These are phyloP conservation scores for Rhynchonycteris naso DNA, from an alignment of 2,797 vertebrate genomes.

Conservation along the genomic window DNA sequence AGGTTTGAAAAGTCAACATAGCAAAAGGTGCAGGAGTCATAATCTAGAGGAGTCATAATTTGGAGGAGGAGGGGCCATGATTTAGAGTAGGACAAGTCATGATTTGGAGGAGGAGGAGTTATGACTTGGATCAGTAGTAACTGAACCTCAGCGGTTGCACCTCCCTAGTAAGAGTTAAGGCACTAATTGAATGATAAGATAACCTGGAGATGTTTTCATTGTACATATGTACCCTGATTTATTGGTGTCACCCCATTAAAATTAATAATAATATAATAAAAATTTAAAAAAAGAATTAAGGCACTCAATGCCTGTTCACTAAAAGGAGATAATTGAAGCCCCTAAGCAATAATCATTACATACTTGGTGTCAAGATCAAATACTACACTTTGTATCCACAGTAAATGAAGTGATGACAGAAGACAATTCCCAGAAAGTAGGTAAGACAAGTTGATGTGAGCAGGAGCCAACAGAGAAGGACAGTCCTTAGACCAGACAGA, in stretches of 20 bases:
- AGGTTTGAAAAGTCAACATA: neutral
- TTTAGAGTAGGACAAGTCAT: neutral
- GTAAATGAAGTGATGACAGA: neutral
- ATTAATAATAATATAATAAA: too few relatives aligned
- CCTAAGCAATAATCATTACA: neutral
- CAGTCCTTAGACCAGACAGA: neutral
- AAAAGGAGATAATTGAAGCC: neutral
- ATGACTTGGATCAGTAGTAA: neutral
- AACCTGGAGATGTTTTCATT: too few relatives aligned
- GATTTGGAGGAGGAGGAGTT: neutral
- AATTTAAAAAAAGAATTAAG: too few relatives aligned
- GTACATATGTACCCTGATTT: too few relatives aligned
- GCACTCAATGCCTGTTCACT: neutral
- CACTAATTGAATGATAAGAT: too few relatives aligned
- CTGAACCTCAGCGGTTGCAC: neutral
- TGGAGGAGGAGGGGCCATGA: neutral
- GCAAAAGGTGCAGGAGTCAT: neutral
- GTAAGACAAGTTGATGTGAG: neutral
- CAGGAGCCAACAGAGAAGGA: neutral
- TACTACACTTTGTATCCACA: too few relatives aligned
- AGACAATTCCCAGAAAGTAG: neutral
- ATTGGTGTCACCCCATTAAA: too few relatives aligned
- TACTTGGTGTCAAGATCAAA: neutral
- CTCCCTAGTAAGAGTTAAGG: neutral
- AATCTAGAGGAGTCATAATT: neutral